Percentiles rank a stretch among this genome's conserved stretches.
Evolutionary conservation across 2,888 invertebrate genomes (phyloP).

Genomic region (Lithophane ornitopus): DNA sequence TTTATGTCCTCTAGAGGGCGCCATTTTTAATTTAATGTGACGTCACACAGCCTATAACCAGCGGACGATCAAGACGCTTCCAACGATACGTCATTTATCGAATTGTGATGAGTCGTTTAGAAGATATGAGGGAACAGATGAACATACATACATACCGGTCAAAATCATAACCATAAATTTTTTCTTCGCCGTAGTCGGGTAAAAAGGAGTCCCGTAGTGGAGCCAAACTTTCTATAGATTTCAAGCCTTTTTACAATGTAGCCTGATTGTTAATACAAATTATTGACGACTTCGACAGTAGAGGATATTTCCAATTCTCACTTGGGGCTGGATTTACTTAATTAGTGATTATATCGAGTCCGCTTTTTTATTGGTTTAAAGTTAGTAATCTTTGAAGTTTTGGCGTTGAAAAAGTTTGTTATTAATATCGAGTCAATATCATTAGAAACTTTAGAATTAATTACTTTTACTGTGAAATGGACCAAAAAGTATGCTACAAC

Average conservation of each 20-base stretch:
- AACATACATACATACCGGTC: too few relatives aligned
- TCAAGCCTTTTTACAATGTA: background rate
- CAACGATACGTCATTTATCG: too few relatives aligned
- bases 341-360: background rate
- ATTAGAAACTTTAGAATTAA: slow-evolving; percentile 10
- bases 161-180: too few relatives aligned
- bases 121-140: too few relatives aligned
- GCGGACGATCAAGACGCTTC: too few relatives aligned
- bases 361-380: background rate
- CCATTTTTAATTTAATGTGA: too few relatives aligned
- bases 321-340: background rate
- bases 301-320: background rate
- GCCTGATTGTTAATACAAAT: background rate
- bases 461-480: slow-evolving; percentile 20
- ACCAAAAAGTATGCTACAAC: background rate
- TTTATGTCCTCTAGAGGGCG: too few relatives aligned
- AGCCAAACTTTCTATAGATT: background rate
- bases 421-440: background rate
- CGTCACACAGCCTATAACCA: too few relatives aligned
- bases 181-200: too few relatives aligned
- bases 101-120: too few relatives aligned
- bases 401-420: background rate
- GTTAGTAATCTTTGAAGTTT: background rate
- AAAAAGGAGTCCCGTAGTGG: too few relatives aligned
- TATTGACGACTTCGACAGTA: background rate